Percentiles rank a stretch among this genome's conserved stretches.
Evolutionary conservation across 1,140 invertebrate genomes (phyloP).

Genomic region (Chelonus insularis): DNA sequence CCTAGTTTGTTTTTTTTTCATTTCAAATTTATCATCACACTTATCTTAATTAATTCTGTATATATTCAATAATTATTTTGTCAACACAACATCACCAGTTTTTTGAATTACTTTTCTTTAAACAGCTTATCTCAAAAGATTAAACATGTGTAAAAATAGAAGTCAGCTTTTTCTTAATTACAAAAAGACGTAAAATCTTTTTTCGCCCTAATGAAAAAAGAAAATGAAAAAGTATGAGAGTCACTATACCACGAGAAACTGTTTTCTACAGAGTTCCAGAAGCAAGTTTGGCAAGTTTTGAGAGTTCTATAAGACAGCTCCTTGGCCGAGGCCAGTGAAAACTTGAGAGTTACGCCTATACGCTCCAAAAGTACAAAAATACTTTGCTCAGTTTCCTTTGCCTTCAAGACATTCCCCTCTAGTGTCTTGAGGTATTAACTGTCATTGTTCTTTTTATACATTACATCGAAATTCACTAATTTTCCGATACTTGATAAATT

Average conservation of each 20-base stretch:
- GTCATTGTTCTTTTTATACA: background rate
- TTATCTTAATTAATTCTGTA: too few species aligned
- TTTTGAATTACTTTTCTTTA: too few species aligned
- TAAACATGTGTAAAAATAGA: too few species aligned
- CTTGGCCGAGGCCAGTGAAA: slow-evolving; percentile 11
- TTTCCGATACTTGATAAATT: background rate
- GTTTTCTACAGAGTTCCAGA: background rate
- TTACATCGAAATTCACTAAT: slow-evolving; percentile 1
- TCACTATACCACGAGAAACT: background rate
- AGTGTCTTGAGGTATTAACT: background rate
- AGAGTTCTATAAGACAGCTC: slow-evolving; percentile 19
- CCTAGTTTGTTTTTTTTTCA: background rate
- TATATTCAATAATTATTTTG: too few species aligned
- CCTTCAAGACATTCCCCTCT: background rate
- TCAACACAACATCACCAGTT: too few species aligned
- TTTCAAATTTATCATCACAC: too few species aligned
- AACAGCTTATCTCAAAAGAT: background rate
- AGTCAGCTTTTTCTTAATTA: too few species aligned
- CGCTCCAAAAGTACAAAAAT: slow-evolving; percentile 26
- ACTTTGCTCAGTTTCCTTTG: slow-evolving; percentile 19
- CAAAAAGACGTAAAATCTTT: too few species aligned
- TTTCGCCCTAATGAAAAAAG: background rate
- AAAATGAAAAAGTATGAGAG: background rate
- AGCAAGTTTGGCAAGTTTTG: slow-evolving; percentile 8
- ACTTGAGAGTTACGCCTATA: slow-evolving; percentile 26